These are phyloP conservation scores for Desmophyllum pertusum DNA, from an alignment of 92 coral and sea anemone genomes.

Conservation along the genomic window DNA sequence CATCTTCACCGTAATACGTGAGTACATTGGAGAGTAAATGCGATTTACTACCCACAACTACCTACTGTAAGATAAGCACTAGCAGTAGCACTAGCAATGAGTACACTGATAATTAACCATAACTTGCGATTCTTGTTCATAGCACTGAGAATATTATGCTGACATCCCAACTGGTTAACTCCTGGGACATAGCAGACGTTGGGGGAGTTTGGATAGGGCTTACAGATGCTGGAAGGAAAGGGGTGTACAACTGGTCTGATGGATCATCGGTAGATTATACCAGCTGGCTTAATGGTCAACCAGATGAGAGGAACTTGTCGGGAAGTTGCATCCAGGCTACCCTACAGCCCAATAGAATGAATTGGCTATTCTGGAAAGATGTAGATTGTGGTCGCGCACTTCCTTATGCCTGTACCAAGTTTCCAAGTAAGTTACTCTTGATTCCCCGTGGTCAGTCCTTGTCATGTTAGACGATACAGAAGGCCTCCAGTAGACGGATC, in stretches of 20 bases:
- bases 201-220: constrained; percentile 88
- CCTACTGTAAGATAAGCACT: too few species aligned
- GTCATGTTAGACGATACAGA: not conserved
- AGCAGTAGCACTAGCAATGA: too few species aligned
- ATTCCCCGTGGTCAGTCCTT: not conserved
- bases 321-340: constrained; percentile 91
- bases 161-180: constrained; percentile 71
- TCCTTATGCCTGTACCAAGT: constrained; percentile 76
- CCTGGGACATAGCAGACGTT: constrained; percentile 77
- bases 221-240: constrained; percentile 60
- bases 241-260: constrained; percentile 79
- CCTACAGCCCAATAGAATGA: constrained; percentile 60
- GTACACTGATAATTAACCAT: not conserved
- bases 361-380: constrained; percentile 92
- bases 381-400: constrained; percentile 59
- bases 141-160: constrained; percentile 70
- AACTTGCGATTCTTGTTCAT: not conserved
- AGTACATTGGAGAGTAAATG: too few species aligned
- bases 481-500: too few species aligned
- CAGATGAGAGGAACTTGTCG: constrained; percentile 66
- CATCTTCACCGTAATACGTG: too few species aligned
- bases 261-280: constrained; percentile 63
- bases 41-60: too few species aligned
- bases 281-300: constrained; percentile 92
- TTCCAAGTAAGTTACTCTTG: constrained; percentile 45